Evolutionary conservation across 2,888 invertebrate genomes (phyloP).

Genomic region (Vesta saturnalis): DNA sequence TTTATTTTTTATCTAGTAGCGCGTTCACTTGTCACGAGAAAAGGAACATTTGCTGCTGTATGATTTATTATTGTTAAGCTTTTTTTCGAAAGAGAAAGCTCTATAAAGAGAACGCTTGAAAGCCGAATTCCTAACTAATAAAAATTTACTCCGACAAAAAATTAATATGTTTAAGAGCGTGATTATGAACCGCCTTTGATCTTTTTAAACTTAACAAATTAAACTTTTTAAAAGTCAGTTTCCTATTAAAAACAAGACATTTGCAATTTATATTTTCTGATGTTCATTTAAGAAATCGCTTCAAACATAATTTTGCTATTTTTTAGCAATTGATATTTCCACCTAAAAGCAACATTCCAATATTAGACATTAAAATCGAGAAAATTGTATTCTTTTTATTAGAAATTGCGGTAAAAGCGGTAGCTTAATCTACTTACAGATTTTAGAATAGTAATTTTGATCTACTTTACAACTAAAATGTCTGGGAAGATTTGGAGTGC

Average conservation of each 20-base stretch:
- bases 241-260: not conserved
- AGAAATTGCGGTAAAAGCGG: constrained; percentile 6
- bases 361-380: not conserved
- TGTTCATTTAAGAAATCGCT: not conserved
- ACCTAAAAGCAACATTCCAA: too few species aligned
- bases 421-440: constrained; percentile 13
- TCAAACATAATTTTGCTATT: too few species aligned
- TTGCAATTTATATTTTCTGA: not conserved
- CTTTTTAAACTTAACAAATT: constrained; percentile 6
- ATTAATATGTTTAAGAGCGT: constrained; percentile 6
- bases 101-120: not conserved
- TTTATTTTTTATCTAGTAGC: constrained; percentile 44
- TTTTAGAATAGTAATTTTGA: constrained; percentile 29
- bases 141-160: not conserved
- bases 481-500: constrained; percentile 30
- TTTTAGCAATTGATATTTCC: too few species aligned
- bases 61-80: constrained; percentile 21
- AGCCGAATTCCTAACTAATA: not conserved
- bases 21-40: constrained; percentile 35
- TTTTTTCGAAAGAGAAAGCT: not conserved
- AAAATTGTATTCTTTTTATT: constrained; percentile 3
- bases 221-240: not conserved
- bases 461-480: constrained; percentile 29
- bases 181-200: constrained; percentile 1
- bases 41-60: constrained; percentile 10